Base-by-base conservation (phyloP, 2,888 invertebrate genomes). In the Phalera bucephala region DNA sequence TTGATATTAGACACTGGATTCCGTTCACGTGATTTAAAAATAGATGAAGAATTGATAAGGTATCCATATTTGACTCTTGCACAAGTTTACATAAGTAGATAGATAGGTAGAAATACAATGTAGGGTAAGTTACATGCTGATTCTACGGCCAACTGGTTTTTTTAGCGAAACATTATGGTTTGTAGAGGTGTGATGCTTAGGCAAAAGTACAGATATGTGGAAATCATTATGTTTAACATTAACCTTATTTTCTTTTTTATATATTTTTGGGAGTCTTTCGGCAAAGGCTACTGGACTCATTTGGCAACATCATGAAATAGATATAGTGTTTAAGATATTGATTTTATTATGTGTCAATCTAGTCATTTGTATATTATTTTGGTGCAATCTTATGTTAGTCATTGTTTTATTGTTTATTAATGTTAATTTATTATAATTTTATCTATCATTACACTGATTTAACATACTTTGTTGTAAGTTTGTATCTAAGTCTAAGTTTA, bases 21-120 rank as follows among this genome's bases (percentile, higher is more conserved):
- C 45, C 47, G 57, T 60, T 58, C 44, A 53, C 43, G 26, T 46
- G 46, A 33, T 15, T 13, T 28, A 23, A 27, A 44, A 36, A 54
- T 42, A 50, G 45, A 31, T 36, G 40, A 40, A 40, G 32, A 27
- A 26, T 29, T 29, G 29, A 53, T 43, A 47, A 36, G 36, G 41
- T 40, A 58, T 56, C 51, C 51, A 45, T 58, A 66, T 74, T 73
- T 58, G 61, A 72, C 66, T 80, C 65, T 69, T 81, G 85, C 87
- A 87, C 87, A 86, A 86, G 76, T 83, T 77, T 66, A 72, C 63
- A 50, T 83, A 85, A 75, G 72, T 81, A 83, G 80, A 71, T 86
- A 86, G 81, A 64, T 81, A 81, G n/a, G n/a, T n/a, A 27, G 27
- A 58, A 53, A 78, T 69, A 69, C 64, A 78, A 76, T 80, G 43